A percentile compares a stretch with the other conserved stretches of the same genome.
These are phyloP conservation scores for Melieria picta DNA, from an alignment of 2,888 invertebrate genomes.

Conservation along the genomic window DNA sequence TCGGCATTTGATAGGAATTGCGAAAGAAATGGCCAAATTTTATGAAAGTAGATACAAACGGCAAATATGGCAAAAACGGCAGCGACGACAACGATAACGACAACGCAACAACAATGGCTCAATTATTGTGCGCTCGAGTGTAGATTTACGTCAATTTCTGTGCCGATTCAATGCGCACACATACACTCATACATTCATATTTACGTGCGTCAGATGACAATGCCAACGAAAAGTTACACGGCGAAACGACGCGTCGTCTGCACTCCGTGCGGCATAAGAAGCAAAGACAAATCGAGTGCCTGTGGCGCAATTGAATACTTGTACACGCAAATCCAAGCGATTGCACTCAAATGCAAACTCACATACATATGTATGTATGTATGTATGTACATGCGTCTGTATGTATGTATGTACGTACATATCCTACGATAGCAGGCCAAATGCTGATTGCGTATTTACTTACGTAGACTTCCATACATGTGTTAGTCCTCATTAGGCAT, in stretches of 20 bases:
- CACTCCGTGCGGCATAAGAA: background rate
- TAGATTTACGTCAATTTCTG: background rate
- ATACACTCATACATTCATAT: background rate
- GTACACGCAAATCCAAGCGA: background rate
- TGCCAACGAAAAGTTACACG: background rate
- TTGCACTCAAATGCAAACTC: background rate
- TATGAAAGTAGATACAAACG: too few relatives aligned
- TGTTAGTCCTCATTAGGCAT: background rate
- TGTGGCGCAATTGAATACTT: background rate
- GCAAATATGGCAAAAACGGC: too few relatives aligned
- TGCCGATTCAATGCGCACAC: too few relatives aligned
- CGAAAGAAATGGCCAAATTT: too few relatives aligned
- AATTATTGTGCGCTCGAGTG: slow-evolving; percentile 4
- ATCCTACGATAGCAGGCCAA: background rate
- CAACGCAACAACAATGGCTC: background rate
- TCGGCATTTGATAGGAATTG: too few relatives aligned
- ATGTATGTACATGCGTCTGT: background rate
- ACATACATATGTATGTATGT: background rate
- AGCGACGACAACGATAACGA: background rate
- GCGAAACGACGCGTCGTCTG: background rate
- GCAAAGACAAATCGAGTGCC: background rate
- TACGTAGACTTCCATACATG: background rate
- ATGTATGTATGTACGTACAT: slow-evolving; percentile 4
- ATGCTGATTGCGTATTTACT: background rate
- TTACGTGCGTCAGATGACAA: background rate